A percentile compares a stretch with the other conserved stretches of the same genome.
Conservation (phyloP, 92 coral and sea anemone genomes). For the Zoanthus solanderi region DNA sequence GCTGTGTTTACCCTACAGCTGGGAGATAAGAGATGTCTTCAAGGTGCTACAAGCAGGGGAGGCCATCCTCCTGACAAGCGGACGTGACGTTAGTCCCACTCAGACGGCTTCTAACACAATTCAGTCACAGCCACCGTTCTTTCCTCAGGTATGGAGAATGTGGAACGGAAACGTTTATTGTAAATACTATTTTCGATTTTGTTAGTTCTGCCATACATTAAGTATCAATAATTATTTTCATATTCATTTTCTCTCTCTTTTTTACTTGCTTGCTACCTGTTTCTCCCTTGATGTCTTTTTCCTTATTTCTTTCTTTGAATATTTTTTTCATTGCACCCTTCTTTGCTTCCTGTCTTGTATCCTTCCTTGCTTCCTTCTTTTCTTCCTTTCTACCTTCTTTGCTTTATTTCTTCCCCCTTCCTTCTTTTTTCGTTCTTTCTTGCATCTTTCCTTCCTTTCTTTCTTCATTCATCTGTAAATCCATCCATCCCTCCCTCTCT, state of each 20-base stretch:
- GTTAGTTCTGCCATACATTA: no score
- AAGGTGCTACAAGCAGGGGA: conserved; percentile 79
- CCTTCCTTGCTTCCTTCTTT: no score
- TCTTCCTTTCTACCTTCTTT: background rate
- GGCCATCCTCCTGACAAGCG: conserved; percentile 76
- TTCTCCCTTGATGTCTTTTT: no score
- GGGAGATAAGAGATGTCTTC: conserved; percentile 81
- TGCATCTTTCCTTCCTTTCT: background rate
- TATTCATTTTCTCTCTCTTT: no score
- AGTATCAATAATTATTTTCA: no score
- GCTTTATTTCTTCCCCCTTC: background rate
- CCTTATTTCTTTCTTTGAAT: no score
- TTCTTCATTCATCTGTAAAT: background rate
- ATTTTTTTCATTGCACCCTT: no score
- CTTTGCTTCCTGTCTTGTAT: background rate
- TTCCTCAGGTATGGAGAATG: conserved; percentile 18
- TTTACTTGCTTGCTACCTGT: no score
- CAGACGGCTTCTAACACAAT: background rate
- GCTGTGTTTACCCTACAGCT: conserved; percentile 72
- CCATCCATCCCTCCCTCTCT: background rate
- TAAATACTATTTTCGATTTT: background rate
- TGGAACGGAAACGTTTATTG: background rate
- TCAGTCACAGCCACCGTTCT: background rate
- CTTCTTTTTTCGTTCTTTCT: background rate
- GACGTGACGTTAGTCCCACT: background rate